These are phyloP conservation scores for Euzophera pinguis DNA, from an alignment of 2,888 invertebrate genomes.

Conservation along the genomic window DNA sequence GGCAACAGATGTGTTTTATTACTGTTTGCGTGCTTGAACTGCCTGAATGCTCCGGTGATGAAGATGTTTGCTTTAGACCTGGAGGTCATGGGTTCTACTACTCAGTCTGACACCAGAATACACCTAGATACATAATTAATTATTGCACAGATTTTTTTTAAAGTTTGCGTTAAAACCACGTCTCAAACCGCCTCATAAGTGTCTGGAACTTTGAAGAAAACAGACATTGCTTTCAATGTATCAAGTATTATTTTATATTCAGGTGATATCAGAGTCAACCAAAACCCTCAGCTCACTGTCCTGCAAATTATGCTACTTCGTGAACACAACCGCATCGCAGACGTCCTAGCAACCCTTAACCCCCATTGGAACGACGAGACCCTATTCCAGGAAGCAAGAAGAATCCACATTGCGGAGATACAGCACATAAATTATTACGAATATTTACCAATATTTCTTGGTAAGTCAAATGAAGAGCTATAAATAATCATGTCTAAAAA, in stretches of 20 bases:
- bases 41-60: no score
- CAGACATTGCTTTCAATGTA: background rate
- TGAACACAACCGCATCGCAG: conserved; percentile 87
- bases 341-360: conserved; percentile 80
- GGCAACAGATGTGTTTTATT: background rate
- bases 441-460: conserved; percentile 87
- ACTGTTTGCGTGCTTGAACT: background rate
- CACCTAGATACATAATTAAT: no score
- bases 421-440: conserved; percentile 89
- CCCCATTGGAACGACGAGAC: conserved; percentile 88
- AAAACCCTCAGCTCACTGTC: conserved; percentile 85
- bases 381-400: conserved; percentile 85
- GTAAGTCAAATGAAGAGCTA: conserved; percentile 49
- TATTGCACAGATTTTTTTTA: no score
- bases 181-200: no score
- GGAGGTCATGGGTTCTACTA: no score
- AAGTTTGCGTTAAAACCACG: no score
- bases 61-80: no score
- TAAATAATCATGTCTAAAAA: background rate
- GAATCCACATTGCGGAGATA: conserved; percentile 84
- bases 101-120: no score
- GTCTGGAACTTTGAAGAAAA: no score
- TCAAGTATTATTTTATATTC: conserved; percentile 13
- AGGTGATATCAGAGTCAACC: conserved; percentile 86
- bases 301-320: conserved; percentile 84